Evolutionary conservation across 2,888 invertebrate genomes (phyloP).

Genomic region (Pasiphila rectangulata): DNA sequence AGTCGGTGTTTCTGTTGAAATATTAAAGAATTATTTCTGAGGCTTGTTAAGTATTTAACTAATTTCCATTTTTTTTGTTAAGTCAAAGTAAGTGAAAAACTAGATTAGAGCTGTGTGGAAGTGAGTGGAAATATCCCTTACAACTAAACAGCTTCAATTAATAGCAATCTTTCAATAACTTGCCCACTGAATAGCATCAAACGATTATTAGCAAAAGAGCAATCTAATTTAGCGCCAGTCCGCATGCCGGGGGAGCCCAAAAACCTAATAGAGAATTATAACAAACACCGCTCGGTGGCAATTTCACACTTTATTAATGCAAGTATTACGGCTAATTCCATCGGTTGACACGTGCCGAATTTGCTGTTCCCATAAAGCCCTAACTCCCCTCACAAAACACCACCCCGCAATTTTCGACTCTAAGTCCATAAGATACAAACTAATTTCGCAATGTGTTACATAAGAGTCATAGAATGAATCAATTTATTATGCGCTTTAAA

Average conservation of each 20-base stretch:
- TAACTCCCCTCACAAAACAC: conserved; percentile 45
- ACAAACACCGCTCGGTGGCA: conserved; percentile 73
- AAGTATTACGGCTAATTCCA: conserved; percentile 79
- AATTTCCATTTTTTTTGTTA: no score
- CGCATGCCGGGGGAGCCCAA: conserved; percentile 43
- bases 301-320: conserved; percentile 82
- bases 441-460: background rate
- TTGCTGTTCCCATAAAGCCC: conserved; percentile 74
- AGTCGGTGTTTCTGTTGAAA: no score
- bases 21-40: no score
- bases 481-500: conserved; percentile 33
- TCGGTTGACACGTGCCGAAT: conserved; percentile 77
- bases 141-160: background rate
- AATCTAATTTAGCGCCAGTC: conserved; percentile 44
- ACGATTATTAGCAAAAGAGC: conserved; percentile 45
- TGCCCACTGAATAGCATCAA: conserved; percentile 25
- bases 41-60: no score
- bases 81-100: no score
- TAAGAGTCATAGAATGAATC: conserved; percentile 14
- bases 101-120: no score
- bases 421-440: conserved; percentile 34
- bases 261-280: conserved; percentile 75
- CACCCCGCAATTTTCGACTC: conserved; percentile 44
- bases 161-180: conserved; percentile 9
- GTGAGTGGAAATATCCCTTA: no score